Evolutionary conservation across 2,888 invertebrate species (phyloP).

Genomic region (Hetaerina titia): DNA sequence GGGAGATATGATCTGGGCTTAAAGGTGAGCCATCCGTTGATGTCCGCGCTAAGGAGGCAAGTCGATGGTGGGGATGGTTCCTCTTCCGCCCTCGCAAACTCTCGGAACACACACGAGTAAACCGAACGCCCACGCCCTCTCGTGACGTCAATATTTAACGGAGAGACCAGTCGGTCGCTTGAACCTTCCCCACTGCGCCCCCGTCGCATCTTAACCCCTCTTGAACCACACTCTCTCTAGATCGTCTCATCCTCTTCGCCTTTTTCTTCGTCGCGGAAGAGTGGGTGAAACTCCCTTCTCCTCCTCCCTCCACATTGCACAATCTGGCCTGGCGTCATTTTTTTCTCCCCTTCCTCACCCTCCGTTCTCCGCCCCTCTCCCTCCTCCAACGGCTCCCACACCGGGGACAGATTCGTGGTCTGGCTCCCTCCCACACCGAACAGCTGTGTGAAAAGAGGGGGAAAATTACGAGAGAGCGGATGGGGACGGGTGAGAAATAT

Average conservation of each 20-base stretch:
- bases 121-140: background rate
- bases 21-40: background rate
- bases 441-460: too few relatives aligned
- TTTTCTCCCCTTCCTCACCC: too few relatives aligned
- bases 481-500: background rate
- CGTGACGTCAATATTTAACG: constrained; percentile 33
- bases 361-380: too few relatives aligned
- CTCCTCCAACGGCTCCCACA: too few relatives aligned
- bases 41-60: background rate
- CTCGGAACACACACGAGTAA: too few relatives aligned
- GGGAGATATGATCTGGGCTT: background rate
- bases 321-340: too few relatives aligned
- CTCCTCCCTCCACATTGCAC: background rate
- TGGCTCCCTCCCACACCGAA: too few relatives aligned
- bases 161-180: background rate
- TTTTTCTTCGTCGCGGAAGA: background rate
- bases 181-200: background rate
- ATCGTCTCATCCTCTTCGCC: background rate
- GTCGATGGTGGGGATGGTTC: too few relatives aligned
- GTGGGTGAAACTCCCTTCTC: background rate
- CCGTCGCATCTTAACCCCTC: background rate
- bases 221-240: background rate
- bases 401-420: too few relatives aligned
- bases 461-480: background rate
- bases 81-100: too few relatives aligned